A percentile compares a stretch with the other conserved stretches of the same genome.
Conservation (phyloP, 2,113 vertebrate genomes). For the Leucopsar rothschildi region DNA sequence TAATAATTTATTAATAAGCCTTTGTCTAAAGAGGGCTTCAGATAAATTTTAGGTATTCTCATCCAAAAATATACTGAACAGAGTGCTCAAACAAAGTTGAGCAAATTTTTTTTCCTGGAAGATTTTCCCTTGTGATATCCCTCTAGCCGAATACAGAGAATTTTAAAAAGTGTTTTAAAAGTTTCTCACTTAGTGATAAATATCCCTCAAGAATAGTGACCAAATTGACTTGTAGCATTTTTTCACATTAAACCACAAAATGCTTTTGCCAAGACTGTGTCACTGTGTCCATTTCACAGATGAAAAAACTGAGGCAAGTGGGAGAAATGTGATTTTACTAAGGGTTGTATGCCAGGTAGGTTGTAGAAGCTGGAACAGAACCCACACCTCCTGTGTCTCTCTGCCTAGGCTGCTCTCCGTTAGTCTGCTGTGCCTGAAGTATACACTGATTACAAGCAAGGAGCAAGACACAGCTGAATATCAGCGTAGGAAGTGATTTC, state of each 20-base stretch:
- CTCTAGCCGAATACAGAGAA: not conserved
- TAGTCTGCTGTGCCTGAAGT: not conserved
- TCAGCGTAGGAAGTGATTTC: conserved; percentile 16
- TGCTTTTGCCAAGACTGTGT: not conserved
- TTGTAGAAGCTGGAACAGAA: not conserved
- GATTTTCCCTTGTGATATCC: not conserved
- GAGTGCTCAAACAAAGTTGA: not conserved
- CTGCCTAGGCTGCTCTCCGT: not conserved
- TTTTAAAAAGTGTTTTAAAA: not conserved
- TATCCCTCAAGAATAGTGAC: not conserved
- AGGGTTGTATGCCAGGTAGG: not conserved
- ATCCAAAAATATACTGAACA: not conserved
- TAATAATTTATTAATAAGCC: not conserved
- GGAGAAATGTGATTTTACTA: conserved; percentile 1
- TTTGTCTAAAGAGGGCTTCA: not conserved
- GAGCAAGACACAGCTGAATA: not conserved
- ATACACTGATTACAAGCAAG: not conserved
- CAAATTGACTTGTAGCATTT: not conserved
- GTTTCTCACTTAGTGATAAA: not conserved
- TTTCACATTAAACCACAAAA: not conserved
- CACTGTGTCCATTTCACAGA: not conserved
- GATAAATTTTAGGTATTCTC: not conserved
- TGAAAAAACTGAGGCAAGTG: not conserved
- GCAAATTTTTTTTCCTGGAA: not conserved
- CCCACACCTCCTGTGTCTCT: not conserved